Evolutionary conservation across 2,888 invertebrate species (phyloP), one percentile per base, ranked within the genome.

Genomic region (Ochropacha duplaris): DNA sequence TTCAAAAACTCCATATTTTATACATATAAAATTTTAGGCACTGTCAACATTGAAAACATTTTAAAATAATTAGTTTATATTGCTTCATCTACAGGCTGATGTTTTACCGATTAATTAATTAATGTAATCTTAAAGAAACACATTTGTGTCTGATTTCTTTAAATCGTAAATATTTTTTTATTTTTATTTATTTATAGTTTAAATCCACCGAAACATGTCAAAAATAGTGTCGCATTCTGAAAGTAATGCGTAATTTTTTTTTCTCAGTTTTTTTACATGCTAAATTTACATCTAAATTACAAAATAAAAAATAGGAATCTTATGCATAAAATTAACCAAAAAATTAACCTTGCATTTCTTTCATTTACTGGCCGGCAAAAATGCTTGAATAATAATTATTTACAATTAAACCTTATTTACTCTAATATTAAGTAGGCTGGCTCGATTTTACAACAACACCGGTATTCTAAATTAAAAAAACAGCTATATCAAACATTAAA

Each of bases 311-410:
- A 56, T 58, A 63, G 54, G 55, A 56, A 58, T 57, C 58, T 50
- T 31, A 54, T 34, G 52, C 39, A 36, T 44, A 55, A 58, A 57
- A 57, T 54, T 49, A 64, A 59, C 58, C 55, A 50, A 57, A 51
- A 54, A 70, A 31, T 28, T 68, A 66, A 71, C 69, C 54, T 73
- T 75, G 75, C 77, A 76, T 78, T 76, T 70, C 19, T 19, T 44
- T 68, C 58, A 64, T 69, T 79, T 85, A 86, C 87, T 88, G 88
- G 87, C 87, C 87, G 78, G 75, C 69, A 74, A 87, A 87, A 87
- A 44, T 87, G 85, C 88, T 72, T 62, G 66, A 57, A 61, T 59
- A 65, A 64, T 19, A 19, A 44, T 44, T 44, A 44, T 44, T 44
- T 44, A 44, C 16, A 44, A 44, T 1, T 44, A 44, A 44, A 31